Evolutionary conservation across 92 coral and sea anemone species (phyloP), one percentile per base, ranked within the genome.

Genomic region (Phenganax marumi): DNA sequence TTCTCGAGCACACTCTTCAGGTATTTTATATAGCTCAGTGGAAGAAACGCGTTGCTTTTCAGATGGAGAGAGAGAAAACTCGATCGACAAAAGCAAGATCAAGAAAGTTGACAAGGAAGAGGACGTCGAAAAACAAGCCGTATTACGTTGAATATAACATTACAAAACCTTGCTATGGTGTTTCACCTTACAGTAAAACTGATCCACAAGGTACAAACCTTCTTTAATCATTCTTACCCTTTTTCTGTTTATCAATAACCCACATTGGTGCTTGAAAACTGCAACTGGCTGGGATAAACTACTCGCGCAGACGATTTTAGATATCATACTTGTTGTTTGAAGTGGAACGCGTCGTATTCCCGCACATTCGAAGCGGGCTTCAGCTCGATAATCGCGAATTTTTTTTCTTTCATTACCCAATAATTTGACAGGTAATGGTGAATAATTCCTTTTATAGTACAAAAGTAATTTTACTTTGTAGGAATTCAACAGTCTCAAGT

Each of bases 61-160:
- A 90, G 53, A 89, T 76, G 14, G 14, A 73, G 82, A 49, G 88
- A 64, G 96, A 97, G 26, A 92, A 88, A 79, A 87, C 90, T 13
- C 88, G 93, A 22, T 82, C 90, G 53, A 89, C 91, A 21, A 92
- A 87, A 81, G 83, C 89, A 81, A 89, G 90, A 75, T 89, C 92
- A 47, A 87, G 96, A 1, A 95, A 92, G 50, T 72, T 89, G 47
- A 76, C 97, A 5, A 85, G 93, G 22, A 88, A 88, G 49, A 82
- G 87, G 17, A 14, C 89, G 10, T 78, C 91, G 19, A 85, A 84
- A 69, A 79, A 79, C 18, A 70, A 80, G 43, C 92, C 90, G 53
- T 94, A 97, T 0, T 92, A 87, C 73, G 90, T 95, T 17, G 98
- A 95, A 86, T 92, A 92, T 81, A 91, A 93, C 61, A 87, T 88